Evolutionary conservation across 2,888 invertebrate genomes (phyloP).

Genomic region (Pycnomerus fuliginosus): DNA sequence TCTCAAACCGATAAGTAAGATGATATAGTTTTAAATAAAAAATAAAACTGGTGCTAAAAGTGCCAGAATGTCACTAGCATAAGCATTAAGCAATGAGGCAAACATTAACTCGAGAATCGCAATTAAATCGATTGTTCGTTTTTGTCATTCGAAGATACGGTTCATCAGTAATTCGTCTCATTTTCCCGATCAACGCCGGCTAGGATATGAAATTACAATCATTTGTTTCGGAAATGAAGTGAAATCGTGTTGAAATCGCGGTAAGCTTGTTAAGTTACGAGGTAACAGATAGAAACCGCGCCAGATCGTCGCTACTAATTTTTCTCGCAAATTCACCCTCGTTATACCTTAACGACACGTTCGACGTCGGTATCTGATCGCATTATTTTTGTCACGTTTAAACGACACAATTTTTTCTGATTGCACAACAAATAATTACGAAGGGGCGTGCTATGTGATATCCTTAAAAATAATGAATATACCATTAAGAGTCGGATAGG

Average conservation of each 20-base stretch:
- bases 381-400: conserved; percentile 23
- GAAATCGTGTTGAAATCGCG: conserved; percentile 52
- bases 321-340: conserved; percentile 23
- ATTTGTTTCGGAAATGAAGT: conserved; percentile 55
- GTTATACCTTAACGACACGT: conserved; percentile 30
- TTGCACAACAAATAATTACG: neutral
- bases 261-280: conserved; percentile 48
- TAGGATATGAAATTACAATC: conserved; percentile 53
- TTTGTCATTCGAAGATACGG: conserved; percentile 29
- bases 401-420: too few relatives aligned
- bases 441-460: conserved; percentile 24
- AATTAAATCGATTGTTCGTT: conserved; percentile 9
- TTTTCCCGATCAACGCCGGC: conserved; percentile 45
- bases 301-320: conserved; percentile 31
- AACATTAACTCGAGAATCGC: conserved; percentile 10
- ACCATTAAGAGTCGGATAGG: conserved; percentile 15
- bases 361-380: conserved; percentile 27
- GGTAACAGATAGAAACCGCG: conserved; percentile 40
- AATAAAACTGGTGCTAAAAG: too few relatives aligned
- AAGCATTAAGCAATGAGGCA: too few relatives aligned
- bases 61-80: too few relatives aligned
- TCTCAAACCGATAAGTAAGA: too few relatives aligned
- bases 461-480: conserved; percentile 40
- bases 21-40: too few relatives aligned
- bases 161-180: conserved; percentile 45